Base-by-base conservation (phyloP, 2,888 invertebrate species). In the Drosophila algonquin region DNA sequence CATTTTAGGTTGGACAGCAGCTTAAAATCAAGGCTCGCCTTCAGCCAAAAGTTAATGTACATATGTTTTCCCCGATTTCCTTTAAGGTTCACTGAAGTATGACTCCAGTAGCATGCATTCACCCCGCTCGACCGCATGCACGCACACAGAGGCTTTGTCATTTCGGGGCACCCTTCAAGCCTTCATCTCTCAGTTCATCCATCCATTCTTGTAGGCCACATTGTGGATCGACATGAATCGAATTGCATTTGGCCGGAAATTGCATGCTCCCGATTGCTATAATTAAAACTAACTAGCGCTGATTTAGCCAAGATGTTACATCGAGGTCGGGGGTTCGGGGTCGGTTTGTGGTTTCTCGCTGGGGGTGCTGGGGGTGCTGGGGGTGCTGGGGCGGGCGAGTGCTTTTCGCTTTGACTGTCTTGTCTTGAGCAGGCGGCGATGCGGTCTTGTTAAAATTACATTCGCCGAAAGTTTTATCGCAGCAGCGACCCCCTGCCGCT, bases 401-500 rank as follows among this genome's bases (percentile, higher is more conserved):
- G 21, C 21, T 21, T 21, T 21, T 30, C 27, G 30, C 55, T 24
- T 32, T 35, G 24, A n/a, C 58, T 70, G 70, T 56, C 65, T 70
- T 87, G 83, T 87, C 89, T 84, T 77, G 72, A 84, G 89, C 87
- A 87, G 83, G 82, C 89, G 82, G 87, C 79, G 89, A 73, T 86
- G 86, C 89, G 86, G 89, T 86, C 88, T 83, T 83, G 89, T 87
- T 87, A 79, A 88, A 89, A 88, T 88, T 86, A 88, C 89, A 89
- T 86, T 89, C 86, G 86, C 68, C 75, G 18, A 89, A 86, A 86
- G 89, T 86, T 86, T 86, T 86, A 89, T 88, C 87, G 87, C 80
- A 81, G 88, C 80, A 78, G 80, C 71, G 74, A 70, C 59, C 54
- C 57, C 47, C 45, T 46, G 40, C 27, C 24, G 30, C 21, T 32